These are phyloP conservation scores for Troides aeacus DNA, from an alignment of 2,888 invertebrate genomes.

Conservation along the genomic window DNA sequence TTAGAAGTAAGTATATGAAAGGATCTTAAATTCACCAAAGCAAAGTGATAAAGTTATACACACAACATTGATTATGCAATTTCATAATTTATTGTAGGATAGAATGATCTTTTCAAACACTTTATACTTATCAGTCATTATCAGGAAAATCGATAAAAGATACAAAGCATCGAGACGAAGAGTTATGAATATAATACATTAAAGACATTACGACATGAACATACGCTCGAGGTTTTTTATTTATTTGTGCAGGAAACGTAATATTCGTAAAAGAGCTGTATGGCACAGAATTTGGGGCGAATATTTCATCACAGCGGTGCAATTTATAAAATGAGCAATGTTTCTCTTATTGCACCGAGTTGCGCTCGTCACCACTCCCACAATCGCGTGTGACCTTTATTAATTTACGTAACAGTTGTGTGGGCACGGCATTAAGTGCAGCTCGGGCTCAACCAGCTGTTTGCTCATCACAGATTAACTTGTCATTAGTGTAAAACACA, in stretches of 20 bases:
- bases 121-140: too few relatives aligned
- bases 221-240: too few relatives aligned
- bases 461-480: constrained; percentile 25
- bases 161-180: too few relatives aligned
- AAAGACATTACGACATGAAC: too few relatives aligned
- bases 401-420: constrained; percentile 41
- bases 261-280: constrained; percentile 7
- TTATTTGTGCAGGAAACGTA: too few relatives aligned
- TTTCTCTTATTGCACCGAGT: constrained; percentile 27
- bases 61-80: background rate
- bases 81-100: background rate
- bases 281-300: constrained; percentile 19
- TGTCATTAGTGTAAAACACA: constrained; percentile 1
- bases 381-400: constrained; percentile 40
- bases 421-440: constrained; percentile 32
- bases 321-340: constrained; percentile 29
- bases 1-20: too few relatives aligned
- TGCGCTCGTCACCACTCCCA: constrained; percentile 36
- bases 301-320: constrained; percentile 21
- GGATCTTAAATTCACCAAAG: too few relatives aligned
- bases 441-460: constrained; percentile 10
- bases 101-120: too few relatives aligned
- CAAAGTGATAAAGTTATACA: background rate
- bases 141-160: too few relatives aligned
- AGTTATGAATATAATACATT: too few relatives aligned